Conservation (phyloP, 1,140 invertebrate genomes). For the Orussus abietinus region DNA sequence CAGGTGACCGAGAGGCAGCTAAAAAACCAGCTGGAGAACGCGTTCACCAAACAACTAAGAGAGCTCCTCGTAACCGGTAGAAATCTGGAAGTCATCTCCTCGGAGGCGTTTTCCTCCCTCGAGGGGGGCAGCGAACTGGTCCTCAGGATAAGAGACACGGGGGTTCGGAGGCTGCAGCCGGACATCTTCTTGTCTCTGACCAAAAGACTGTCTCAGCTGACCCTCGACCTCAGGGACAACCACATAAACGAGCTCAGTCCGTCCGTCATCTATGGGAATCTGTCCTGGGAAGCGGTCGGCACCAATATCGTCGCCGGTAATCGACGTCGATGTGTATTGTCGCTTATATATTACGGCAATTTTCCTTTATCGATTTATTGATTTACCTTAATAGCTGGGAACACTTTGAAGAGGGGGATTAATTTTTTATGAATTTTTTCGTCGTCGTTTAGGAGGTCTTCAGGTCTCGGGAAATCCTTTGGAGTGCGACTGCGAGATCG, state of each 20-base stretch:
- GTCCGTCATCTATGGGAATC: conserved; percentile 79
- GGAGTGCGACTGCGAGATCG: conserved; percentile 80
- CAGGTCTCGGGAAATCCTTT: conserved; percentile 79
- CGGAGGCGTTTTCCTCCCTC: conserved; percentile 65
- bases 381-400: neutral
- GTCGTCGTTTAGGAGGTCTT: conserved; percentile 65
- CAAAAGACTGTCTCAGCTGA: conserved; percentile 69
- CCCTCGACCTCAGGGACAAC: conserved; percentile 77
- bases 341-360: neutral
- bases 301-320: conserved; percentile 75
- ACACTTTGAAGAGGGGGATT: neutral
- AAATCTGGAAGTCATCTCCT: conserved; percentile 64
- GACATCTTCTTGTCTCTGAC: conserved; percentile 74
- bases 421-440: neutral
- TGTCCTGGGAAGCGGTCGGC: conserved; percentile 78
- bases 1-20: conserved; percentile 68
- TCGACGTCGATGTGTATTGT: no score
- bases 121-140: conserved; percentile 67
- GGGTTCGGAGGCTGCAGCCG: conserved; percentile 69
- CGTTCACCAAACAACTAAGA: conserved; percentile 70
- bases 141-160: conserved; percentile 71
- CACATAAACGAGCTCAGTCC: conserved; percentile 74
- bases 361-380: neutral
- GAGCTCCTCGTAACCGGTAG: conserved; percentile 75
- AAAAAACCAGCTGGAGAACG: conserved; percentile 67